Evolutionary conservation across 1,140 invertebrate species (phyloP).

Genomic region (Drosophila seguyi): DNA sequence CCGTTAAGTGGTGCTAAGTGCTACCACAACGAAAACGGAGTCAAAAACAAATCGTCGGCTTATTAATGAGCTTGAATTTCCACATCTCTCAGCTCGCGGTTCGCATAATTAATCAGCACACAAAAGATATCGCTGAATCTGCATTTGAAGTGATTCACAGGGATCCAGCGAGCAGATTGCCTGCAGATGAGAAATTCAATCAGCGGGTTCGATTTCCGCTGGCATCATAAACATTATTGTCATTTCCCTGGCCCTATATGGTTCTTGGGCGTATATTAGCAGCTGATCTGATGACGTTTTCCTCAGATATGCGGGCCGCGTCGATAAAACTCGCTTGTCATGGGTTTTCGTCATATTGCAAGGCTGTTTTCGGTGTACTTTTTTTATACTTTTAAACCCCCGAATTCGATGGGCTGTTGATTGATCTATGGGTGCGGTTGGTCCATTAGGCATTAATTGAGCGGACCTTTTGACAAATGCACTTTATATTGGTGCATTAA

Average conservation of each 20-base stretch:
- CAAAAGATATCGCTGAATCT: conserved; percentile 15
- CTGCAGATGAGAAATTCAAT: conserved; percentile 22
- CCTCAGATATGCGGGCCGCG: conserved; percentile 51
- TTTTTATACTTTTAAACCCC: not conserved
- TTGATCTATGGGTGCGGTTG: conserved; percentile 56
- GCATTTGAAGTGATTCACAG: conserved; percentile 32
- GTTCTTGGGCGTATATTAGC: conserved; percentile 37
- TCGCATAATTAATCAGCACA: conserved; percentile 53
- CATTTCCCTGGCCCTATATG: conserved; percentile 11
- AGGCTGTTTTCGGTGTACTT: not conserved
- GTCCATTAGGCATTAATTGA: conserved; percentile 16
- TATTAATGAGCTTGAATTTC: conserved; percentile 38
- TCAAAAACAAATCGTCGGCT: conserved; percentile 38
- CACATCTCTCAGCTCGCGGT: conserved; percentile 1
- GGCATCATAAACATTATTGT: conserved; percentile 62
- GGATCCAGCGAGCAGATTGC: not conserved
- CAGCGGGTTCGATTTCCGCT: conserved; percentile 52
- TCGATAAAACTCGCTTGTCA: conserved; percentile 25
- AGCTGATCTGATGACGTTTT: conserved; percentile 63
- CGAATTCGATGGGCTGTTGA: conserved; percentile 38
- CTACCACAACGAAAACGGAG: conserved; percentile 31
- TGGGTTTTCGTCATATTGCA: conserved; percentile 53
- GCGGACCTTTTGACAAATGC: conserved; percentile 26
- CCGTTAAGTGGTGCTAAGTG: conserved; percentile 73
- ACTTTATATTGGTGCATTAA: conserved; percentile 16